These are phyloP conservation scores for Sarcophaga caerulescens DNA, from an alignment of 2,888 invertebrate genomes.

Conservation along the genomic window DNA sequence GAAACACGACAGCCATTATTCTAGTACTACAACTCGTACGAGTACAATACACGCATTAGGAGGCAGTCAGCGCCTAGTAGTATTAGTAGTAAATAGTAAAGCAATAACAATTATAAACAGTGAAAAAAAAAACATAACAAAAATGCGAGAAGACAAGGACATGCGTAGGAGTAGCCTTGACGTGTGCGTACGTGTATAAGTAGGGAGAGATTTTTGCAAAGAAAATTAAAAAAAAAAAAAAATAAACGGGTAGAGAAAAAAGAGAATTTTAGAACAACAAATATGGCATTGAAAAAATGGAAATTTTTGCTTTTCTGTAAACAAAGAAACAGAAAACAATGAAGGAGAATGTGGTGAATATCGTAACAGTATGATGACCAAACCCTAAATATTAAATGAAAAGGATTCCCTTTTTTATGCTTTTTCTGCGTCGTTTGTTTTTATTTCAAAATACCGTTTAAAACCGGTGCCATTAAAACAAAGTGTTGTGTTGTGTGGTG, in stretches of 20 bases:
- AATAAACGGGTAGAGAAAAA: background rate
- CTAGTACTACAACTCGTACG: background rate
- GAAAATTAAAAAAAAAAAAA: background rate
- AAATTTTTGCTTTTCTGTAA: background rate
- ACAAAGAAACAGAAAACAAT: background rate
- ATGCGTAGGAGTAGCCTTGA: conserved; percentile 47
- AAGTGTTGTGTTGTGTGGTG: conserved; percentile 40
- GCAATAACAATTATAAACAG: background rate
- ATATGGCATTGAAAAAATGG: background rate
- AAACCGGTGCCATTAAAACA: background rate
- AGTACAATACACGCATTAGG: background rate
- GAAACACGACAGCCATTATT: background rate
- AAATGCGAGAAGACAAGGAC: conserved; percentile 6
- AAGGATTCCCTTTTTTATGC: background rate
- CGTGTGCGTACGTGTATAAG: background rate
- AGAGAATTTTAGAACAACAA: background rate
- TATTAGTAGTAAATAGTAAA: conserved; percentile 13
- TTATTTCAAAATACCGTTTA: no score
- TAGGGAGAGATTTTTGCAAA: background rate
- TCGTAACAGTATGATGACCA: background rate
- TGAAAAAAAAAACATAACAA: background rate
- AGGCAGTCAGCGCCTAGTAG: background rate
- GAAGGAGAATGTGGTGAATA: background rate
- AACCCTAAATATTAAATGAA: background rate
- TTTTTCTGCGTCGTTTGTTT: no score